A percentile compares a stretch with the other conserved stretches of the same genome.
Evolutionary conservation across 2,888 invertebrate species (phyloP).

Genomic region (Metellina segmentata): DNA sequence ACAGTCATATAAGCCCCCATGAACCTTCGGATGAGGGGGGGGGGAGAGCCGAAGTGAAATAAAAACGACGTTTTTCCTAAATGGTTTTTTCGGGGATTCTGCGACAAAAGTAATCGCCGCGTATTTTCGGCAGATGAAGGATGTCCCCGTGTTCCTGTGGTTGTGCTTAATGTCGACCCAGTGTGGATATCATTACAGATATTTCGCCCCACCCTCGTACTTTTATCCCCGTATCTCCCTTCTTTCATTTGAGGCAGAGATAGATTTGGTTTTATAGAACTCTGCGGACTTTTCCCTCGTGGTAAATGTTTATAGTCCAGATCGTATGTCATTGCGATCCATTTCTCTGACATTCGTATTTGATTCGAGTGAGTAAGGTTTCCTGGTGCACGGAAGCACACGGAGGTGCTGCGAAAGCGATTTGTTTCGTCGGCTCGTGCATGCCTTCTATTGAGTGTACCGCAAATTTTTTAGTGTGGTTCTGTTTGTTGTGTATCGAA

Average conservation of each 20-base stretch:
- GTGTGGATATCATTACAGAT: constrained; percentile 57
- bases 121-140: constrained; percentile 46
- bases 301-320: constrained; percentile 35
- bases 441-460: too few relatives aligned
- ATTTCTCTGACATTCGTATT: neutral
- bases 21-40: neutral
- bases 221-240: constrained; percentile 52
- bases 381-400: neutral
- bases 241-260: constrained; percentile 26
- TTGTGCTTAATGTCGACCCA: constrained; percentile 31
- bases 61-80: constrained; percentile 57
- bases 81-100: constrained; percentile 42
- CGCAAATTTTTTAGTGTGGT: too few relatives aligned
- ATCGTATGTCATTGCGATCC: neutral
- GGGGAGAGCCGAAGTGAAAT: constrained; percentile 5
- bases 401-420: neutral
- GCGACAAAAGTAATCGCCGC: constrained; percentile 56
- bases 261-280: constrained; percentile 14
- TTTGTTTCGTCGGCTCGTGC: too few relatives aligned
- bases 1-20: neutral
- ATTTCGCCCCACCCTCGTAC: constrained; percentile 10
- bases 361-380: neutral
- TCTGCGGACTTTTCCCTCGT: neutral
- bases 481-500: too few relatives aligned
- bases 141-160: constrained; percentile 1